phyloP scores from a whole-genome alignment of 92 coral and sea anemone species.

The Hydrozoanthus gracilis region DNA sequence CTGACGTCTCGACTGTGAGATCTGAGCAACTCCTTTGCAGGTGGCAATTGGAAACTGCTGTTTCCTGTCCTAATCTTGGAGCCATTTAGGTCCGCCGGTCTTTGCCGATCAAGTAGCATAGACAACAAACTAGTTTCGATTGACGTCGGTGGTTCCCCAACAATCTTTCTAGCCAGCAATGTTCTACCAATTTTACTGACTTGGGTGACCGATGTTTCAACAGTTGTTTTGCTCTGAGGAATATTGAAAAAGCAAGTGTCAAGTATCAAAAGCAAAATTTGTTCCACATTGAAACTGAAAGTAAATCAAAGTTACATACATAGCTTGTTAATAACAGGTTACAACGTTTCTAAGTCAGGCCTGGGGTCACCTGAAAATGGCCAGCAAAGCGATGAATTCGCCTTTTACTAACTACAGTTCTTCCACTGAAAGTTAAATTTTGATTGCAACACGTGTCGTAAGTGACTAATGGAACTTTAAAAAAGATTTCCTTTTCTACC shows the following conservation, averaged over 20 bases:
- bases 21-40: conserved; percentile 17
- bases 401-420: too few species aligned
- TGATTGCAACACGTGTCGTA: too few species aligned
- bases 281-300: not conserved
- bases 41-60: conserved; percentile 19
- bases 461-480: too few species aligned
- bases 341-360: too few species aligned
- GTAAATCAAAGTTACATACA: not conserved
- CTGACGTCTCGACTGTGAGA: not conserved
- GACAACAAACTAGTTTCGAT: conserved; percentile 17
- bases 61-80: conserved; percentile 24
- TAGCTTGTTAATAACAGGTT: too few species aligned
- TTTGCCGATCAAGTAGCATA: conserved; percentile 12
- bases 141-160: conserved; percentile 36
- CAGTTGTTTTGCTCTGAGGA: conserved; percentile 14
- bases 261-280: not conserved
- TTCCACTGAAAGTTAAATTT: too few species aligned
- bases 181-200: conserved; percentile 17
- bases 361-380: too few species aligned
- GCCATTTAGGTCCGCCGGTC: not conserved
- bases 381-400: too few species aligned
- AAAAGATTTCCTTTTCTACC: too few species aligned
- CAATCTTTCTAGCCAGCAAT: conserved; percentile 28
- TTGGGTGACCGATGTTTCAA: not conserved
- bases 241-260: not conserved